These are phyloP conservation scores for Anguilla megastoma DNA, from an alignment of 2,797 vertebrate genomes.

Conservation along the genomic window DNA sequence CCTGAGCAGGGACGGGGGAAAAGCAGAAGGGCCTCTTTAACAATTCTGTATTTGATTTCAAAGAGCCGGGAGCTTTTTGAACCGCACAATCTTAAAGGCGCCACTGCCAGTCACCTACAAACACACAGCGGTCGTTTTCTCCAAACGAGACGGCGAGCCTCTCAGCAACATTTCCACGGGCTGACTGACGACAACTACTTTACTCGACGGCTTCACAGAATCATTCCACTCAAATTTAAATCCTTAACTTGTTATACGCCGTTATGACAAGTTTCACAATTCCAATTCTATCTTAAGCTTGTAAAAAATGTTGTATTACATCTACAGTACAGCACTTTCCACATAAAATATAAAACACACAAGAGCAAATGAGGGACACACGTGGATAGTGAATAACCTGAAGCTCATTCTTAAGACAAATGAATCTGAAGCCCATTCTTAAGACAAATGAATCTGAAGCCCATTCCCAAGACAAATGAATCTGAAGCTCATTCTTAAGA, in stretches of 20 bases:
- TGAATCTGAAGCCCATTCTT: too few species aligned
- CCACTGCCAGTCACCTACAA: neutral
- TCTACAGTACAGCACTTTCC: neutral
- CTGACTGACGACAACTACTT: neutral
- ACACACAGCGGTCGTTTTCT: neutral
- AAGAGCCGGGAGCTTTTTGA: conserved; percentile 11
- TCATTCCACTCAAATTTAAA: neutral
- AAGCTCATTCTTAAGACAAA: neutral
- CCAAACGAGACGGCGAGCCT: neutral
- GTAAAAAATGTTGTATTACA: neutral
- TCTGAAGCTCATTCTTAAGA: too few species aligned
- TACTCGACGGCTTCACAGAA: neutral
- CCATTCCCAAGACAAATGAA: too few species aligned
- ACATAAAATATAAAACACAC: neutral
- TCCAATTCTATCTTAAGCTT: neutral
- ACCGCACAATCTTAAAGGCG: neutral
- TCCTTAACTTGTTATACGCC: neutral
- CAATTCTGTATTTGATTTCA: neutral
- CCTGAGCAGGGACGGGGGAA: neutral
- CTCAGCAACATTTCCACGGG: neutral
- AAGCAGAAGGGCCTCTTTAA: neutral
- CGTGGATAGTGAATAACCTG: neutral
- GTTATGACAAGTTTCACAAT: neutral
- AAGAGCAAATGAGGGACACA: neutral
- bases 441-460: too few species aligned